phyloP scores from a whole-genome alignment of 2,888 invertebrate genomes.

The Eilema sororculum region DNA sequence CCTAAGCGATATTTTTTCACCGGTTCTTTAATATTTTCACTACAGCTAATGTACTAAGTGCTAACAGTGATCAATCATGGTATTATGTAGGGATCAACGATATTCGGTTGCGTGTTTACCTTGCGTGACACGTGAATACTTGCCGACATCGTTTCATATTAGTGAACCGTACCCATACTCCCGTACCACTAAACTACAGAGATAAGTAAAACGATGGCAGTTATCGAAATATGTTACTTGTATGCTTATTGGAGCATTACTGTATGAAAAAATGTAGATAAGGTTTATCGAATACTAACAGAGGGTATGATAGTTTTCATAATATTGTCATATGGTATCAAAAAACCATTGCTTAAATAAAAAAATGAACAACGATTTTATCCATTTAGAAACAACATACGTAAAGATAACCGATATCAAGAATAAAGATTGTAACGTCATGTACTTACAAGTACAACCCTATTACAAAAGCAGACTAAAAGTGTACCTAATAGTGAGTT shows the following conservation, averaged over 20 bases:
- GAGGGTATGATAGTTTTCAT: not conserved
- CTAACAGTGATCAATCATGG: constrained; percentile 78
- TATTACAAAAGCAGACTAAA: not conserved
- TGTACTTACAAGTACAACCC: not conserved
- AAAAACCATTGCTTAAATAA: not conserved
- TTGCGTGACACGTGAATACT: constrained; percentile 67
- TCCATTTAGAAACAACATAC: not conserved
- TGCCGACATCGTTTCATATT: constrained; percentile 64
- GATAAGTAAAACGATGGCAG: constrained; percentile 42
- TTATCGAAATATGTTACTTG: constrained; percentile 48
- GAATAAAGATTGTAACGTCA: not conserved
- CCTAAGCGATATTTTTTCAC: constrained; percentile 38
- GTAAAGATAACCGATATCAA: not conserved
- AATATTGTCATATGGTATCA: not conserved
- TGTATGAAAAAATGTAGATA: constrained; percentile 26
- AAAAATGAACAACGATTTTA: not conserved
- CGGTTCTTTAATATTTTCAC: constrained; percentile 58
- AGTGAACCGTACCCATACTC: constrained; percentile 50
- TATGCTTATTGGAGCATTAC: constrained; percentile 44
- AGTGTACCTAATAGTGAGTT: not conserved
- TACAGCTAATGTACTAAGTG: constrained; percentile 71
- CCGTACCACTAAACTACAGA: constrained; percentile 40
- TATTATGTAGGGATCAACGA: constrained; percentile 72
- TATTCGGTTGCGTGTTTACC: constrained; percentile 72
- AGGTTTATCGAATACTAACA: not conserved